Evolutionary conservation across 2,888 invertebrate species (phyloP).

Genomic region (Tetrapedia diversipes): DNA sequence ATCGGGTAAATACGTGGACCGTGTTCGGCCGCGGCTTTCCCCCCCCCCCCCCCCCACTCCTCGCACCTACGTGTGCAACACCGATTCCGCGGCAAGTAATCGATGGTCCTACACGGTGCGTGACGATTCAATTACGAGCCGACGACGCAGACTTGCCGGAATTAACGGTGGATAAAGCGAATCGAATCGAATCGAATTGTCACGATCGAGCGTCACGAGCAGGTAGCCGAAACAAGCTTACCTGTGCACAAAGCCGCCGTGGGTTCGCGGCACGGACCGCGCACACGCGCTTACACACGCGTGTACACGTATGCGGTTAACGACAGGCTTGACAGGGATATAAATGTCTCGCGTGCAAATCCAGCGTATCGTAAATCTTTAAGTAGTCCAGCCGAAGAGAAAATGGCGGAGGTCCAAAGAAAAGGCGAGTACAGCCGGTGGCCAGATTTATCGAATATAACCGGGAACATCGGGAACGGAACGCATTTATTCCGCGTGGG

Average conservation of each 20-base stretch:
- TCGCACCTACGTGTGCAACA: slow-evolving; percentile 12
- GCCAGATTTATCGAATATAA: slow-evolving; percentile 64
- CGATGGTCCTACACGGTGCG: slow-evolving; percentile 68
- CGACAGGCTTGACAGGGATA: slow-evolving; percentile 47
- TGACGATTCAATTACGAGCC: slow-evolving; percentile 72
- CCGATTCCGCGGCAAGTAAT: slow-evolving; percentile 64
- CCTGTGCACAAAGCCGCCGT: not conserved
- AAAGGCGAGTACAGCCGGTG: slow-evolving; percentile 48
- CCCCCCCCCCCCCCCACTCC: too few species aligned
- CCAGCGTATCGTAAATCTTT: slow-evolving; percentile 67
- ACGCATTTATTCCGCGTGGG: slow-evolving; percentile 48
- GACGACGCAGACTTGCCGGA: slow-evolving; percentile 66
- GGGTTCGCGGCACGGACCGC: too few species aligned
- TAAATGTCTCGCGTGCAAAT: slow-evolving; percentile 62
- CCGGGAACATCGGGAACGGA: slow-evolving; percentile 39
- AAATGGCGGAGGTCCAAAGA: slow-evolving; percentile 45
- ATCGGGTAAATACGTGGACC: slow-evolving; percentile 32
- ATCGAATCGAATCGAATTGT: slow-evolving; percentile 66
- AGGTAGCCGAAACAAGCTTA: slow-evolving; percentile 26
- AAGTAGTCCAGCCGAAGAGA: slow-evolving; percentile 47
- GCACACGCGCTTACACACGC: too few species aligned
- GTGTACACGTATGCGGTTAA: too few species aligned
- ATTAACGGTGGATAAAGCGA: slow-evolving; percentile 70
- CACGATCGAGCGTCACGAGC: slow-evolving; percentile 57
- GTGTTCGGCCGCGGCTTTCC: slow-evolving; percentile 29